phyloP scores from a whole-genome alignment of 2,797 vertebrate genomes.

The Paramormyrops hopkinsi region DNA sequence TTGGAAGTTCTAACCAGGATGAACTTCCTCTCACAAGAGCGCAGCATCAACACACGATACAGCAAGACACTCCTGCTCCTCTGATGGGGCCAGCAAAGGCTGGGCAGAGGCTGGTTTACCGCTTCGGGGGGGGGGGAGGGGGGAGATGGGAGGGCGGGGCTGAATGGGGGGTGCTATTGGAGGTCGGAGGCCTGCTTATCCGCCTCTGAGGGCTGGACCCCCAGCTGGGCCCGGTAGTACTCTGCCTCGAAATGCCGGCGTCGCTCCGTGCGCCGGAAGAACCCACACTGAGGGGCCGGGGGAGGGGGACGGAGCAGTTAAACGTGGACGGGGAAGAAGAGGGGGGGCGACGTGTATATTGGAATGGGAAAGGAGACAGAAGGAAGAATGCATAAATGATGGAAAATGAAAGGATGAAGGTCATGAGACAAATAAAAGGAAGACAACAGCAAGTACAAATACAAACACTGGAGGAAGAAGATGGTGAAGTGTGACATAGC shows the following conservation, averaged over 20 bases:
- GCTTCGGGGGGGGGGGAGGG: conserved; percentile 47
- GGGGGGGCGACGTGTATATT: conserved; percentile 31
- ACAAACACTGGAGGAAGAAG: not conserved
- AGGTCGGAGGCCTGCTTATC: conserved; percentile 74
- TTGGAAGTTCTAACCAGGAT: conserved; percentile 40
- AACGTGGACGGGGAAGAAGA: conserved; percentile 5
- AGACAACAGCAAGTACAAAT: not conserved
- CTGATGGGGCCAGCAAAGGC: not conserved
- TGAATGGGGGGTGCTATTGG: conserved; percentile 44
- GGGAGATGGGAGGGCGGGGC: conserved; percentile 58
- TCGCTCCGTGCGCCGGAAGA: conserved; percentile 76
- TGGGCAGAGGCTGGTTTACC: conserved; percentile 49
- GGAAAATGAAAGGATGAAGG: not conserved
- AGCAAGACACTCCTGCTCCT: conserved; percentile 28
- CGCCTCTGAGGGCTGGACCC: conserved; percentile 78
- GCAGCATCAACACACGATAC: conserved; percentile 37
- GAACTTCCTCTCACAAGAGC: conserved; percentile 34
- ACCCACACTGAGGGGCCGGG: conserved; percentile 72
- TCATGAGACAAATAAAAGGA: not conserved
- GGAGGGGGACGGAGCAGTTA: not conserved
- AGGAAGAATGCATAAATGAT: not conserved
- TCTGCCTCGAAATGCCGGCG: conserved; percentile 71
- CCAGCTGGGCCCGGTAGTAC: conserved; percentile 77
- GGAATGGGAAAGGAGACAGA: conserved; percentile 18
- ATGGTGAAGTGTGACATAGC: not conserved